Base-by-base conservation (phyloP, 1,140 invertebrate species). In the Caenorhabditis brenneri region DNA sequence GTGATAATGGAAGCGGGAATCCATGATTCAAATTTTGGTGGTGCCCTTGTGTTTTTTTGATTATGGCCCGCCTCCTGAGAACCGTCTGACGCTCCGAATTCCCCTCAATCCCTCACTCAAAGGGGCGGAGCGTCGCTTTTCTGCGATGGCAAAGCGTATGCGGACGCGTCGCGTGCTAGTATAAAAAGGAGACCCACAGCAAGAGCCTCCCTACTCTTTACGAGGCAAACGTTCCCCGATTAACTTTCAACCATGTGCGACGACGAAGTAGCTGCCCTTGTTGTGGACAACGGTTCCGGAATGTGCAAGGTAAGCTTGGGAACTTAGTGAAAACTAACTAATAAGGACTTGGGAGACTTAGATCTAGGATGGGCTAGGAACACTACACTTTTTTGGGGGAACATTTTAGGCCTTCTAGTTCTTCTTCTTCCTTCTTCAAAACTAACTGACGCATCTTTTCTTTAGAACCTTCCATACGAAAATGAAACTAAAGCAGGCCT, bases 241-340 rank as follows among this genome's bases (percentile, higher is more conserved):
- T 22, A 29, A 36, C 36, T n/a, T 16, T n/a, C 12, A 74, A 74
- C 33, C 33, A 89, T 89, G 88, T 90, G 89, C 84, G 94, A 95
- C 93, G 94, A 95, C 91, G 94, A 95, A 91, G 94, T 94, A 92
- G 94, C 94, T 86, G 88, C 95, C 88, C 92, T 96, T 86, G 95
- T 96, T 86, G 94, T 96, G 42, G 95, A 96, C 92, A 96, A 96
- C 93, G 95, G 95, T 87, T 95, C 95, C 87, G 95, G 95, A 87
- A 95, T 95, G 95, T 95, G 95, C 91, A 94, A 94, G 82, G 82
- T 83, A 27, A 80, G n/a, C n/a, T n/a, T n/a, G n/a, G n/a, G n/a
- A n/a, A n/a, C n/a, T n/a, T n/a, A n/a, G n/a, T n/a, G n/a, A n/a
- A n/a, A n/a, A n/a, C n/a, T n/a, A n/a, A n/a, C n/a, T n/a, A n/a